Evolutionary conservation across 2,888 invertebrate genomes (phyloP).

Genomic region (Physocephala rufipes): DNA sequence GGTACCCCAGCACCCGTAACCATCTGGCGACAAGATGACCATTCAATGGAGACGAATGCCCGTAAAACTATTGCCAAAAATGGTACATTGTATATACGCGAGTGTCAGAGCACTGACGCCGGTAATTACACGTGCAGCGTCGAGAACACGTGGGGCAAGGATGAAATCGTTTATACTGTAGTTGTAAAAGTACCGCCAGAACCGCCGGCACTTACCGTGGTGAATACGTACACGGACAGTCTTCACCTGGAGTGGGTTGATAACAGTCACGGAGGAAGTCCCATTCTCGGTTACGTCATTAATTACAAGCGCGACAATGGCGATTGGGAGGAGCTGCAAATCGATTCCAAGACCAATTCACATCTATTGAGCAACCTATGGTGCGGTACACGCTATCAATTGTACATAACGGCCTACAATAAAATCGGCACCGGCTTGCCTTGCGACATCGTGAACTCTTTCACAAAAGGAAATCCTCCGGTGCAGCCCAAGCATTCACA

Average conservation of each 20-base stretch:
- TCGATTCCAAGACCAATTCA: conserved; percentile 81
- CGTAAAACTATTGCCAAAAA: conserved; percentile 74
- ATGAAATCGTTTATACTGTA: conserved; percentile 80
- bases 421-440: conserved; percentile 89
- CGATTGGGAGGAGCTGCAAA: conserved; percentile 91
- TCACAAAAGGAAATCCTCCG: conserved; percentile 82
- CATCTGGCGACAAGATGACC: conserved; percentile 82
- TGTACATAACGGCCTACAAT: conserved; percentile 90
- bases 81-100: conserved; percentile 80
- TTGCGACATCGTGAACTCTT: conserved; percentile 86
- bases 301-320: conserved; percentile 90
- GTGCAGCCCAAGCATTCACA: conserved; percentile 82
- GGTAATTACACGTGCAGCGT: conserved; percentile 91
- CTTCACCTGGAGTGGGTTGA: conserved; percentile 84
- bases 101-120: conserved; percentile 80
- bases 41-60: conserved; percentile 76
- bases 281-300: conserved; percentile 84
- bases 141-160: conserved; percentile 83
- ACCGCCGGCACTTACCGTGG: conserved; percentile 82
- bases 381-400: conserved; percentile 88
- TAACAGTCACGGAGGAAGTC: conserved; percentile 83
- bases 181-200: conserved; percentile 84
- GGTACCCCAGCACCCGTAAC: conserved; percentile 82
- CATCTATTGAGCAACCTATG: conserved; percentile 83
- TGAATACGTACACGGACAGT: conserved; percentile 84